phyloP scores from a whole-genome alignment of 2,113 vertebrate species.

The Tachuris rubrigastra region DNA sequence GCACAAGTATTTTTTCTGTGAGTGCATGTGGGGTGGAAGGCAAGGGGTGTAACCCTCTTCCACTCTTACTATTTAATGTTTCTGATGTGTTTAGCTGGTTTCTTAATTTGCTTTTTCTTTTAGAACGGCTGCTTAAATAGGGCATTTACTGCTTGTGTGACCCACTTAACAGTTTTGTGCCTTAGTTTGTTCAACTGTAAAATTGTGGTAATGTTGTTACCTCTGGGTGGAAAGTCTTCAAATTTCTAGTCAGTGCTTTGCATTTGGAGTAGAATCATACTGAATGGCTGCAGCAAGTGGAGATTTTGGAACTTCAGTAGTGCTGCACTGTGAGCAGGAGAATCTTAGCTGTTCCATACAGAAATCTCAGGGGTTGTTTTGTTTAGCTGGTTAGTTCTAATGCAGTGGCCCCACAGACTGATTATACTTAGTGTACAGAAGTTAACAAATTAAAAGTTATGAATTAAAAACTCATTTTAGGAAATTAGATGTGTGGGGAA shows the following conservation, averaged over 20 bases:
- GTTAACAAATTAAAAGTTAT: not conserved
- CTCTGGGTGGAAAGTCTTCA: not conserved
- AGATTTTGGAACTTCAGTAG: not conserved
- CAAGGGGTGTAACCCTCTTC: not conserved
- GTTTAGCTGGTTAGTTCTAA: not conserved
- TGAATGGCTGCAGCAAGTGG: constrained; percentile 6
- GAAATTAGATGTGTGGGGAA: not conserved
- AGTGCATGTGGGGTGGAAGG: not conserved
- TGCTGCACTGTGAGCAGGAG: not conserved
- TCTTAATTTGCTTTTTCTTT: not conserved
- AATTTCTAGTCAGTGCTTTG: not conserved
- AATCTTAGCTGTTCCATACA: not conserved
- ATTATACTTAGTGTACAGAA: not conserved
- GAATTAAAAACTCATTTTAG: not conserved
- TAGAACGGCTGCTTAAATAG: not conserved
- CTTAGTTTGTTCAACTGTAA: not conserved
- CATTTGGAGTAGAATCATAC: not conserved
- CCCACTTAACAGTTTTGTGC: not conserved
- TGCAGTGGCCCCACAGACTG: rapidly evolving
- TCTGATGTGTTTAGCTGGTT: not conserved
- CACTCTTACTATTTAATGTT: not conserved
- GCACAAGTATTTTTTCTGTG: not conserved
- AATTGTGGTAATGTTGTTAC: not conserved
- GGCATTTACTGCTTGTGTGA: not conserved
- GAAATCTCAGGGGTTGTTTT: not conserved